Base-by-base conservation (phyloP, 2,113 vertebrate genomes). In the Ramphastos sulfuratus region DNA sequence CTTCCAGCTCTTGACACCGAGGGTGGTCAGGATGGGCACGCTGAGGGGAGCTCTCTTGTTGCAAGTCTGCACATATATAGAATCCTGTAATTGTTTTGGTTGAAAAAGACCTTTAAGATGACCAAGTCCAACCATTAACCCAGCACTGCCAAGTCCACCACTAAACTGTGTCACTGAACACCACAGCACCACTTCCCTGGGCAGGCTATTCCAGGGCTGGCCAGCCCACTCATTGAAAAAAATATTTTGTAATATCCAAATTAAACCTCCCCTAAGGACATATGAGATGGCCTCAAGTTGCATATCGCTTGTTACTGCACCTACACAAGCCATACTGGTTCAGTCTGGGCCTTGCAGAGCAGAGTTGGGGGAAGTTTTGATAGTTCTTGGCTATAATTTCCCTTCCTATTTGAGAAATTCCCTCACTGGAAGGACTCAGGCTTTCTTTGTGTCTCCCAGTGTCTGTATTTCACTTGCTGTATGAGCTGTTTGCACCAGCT, bases 21-120 rank as follows among this genome's bases (percentile, higher is more conserved):
- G 58, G n/a, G 58, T 1, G 0, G 30, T 15, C 2, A 0, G 64
- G 52, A 20, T 25, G 46, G 72, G 31, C 0, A 13, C 8, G 2
- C 50, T 52, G 23, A 52, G 2, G 20, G 61, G 39, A 42, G 9
- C 37, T 55, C 19, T 77, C n/a, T 70, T 56, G 20, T 15, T 28
- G 31, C 50, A 59, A 12, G 12, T 28, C 52, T 20, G 4, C 2
- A 1, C 0, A 1, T 4, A 10, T 6, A 3, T 8, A 55, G 28
- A 56, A 56, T 56, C 55, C 27, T 30, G 30, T 25, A 30, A 30
- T 30, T 56, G 55, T 56, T 56, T 56, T 27, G 27, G 55, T 56
- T 56, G 55, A 28, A 56, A 56, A 56, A 30, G 54, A 30, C 15
- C 28, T 56, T 30, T 56, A 56, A 56, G 55, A 28, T 56, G 14